Conservation (phyloP, 2,797 vertebrate genomes). For the Gymnothorax reevesii region DNA sequence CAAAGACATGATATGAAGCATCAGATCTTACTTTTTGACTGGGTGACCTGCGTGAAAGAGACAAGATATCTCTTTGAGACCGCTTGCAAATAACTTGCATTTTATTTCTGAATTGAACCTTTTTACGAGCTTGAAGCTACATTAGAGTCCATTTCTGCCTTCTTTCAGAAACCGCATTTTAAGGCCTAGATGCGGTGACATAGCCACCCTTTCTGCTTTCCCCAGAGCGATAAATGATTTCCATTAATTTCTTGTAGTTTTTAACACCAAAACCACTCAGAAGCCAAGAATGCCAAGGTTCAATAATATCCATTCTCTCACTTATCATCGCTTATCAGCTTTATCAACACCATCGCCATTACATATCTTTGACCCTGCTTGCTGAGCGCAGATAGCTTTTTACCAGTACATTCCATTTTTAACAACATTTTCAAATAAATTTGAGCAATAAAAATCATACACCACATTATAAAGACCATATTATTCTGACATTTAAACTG, state of each 20-base stretch:
- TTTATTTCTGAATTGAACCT: slow-evolving; percentile 15
- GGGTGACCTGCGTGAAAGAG: not conserved
- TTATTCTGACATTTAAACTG: slow-evolving; percentile 16
- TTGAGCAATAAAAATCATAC: not conserved
- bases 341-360: slow-evolving; percentile 41
- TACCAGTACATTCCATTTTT: not conserved
- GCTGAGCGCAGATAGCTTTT: not conserved
- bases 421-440: not conserved
- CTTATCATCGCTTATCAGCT: slow-evolving; percentile 61
- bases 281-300: slow-evolving; percentile 69
- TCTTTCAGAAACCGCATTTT: slow-evolving; percentile 5
- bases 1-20: not conserved
- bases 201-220: slow-evolving; percentile 65
- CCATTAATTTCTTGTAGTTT: slow-evolving; percentile 59
- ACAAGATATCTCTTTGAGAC: not conserved
- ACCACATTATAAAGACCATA: not conserved
- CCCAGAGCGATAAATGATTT: slow-evolving; percentile 60
- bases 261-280: slow-evolving; percentile 70
- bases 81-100: not conserved
- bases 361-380: not conserved
- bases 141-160: slow-evolving; percentile 1
- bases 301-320: slow-evolving; percentile 68
- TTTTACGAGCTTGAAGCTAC: not conserved
- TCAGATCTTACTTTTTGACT: not conserved
- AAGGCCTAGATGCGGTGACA: slow-evolving; percentile 53